Conservation (phyloP, 2,888 invertebrate genomes). For the Dasysyrphus tricinctus region DNA sequence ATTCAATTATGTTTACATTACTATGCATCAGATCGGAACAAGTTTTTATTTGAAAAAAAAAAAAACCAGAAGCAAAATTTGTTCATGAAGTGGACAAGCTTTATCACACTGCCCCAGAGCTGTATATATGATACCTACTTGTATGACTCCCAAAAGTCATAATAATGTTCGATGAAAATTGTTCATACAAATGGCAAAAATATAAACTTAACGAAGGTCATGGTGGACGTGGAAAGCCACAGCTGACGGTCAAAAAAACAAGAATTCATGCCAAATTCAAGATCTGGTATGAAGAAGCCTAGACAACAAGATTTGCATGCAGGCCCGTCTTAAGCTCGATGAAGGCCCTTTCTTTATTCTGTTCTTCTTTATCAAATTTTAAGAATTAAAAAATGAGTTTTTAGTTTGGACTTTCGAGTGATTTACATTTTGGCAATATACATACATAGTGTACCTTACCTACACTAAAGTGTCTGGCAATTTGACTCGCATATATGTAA, state of each 20-base stretch:
- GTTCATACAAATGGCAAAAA: background rate
- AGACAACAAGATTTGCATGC: background rate
- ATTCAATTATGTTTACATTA: background rate
- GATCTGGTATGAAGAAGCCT: background rate
- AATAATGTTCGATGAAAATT: background rate
- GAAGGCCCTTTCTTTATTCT: background rate
- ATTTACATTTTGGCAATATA: too few relatives aligned
- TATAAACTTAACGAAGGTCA: background rate
- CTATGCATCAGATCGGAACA: background rate
- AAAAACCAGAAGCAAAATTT: background rate
- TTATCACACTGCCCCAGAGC: background rate
- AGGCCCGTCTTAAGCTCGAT: background rate
- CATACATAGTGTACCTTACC: too few relatives aligned
- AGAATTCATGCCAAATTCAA: slow-evolving; percentile 13
- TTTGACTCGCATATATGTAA: too few relatives aligned
- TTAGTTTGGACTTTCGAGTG: too few relatives aligned
- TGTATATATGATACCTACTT: background rate
- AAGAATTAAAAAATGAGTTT: too few relatives aligned
- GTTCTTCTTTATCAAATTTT: too few relatives aligned
- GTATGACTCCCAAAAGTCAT: background rate
- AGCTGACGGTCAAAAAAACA: slow-evolving; percentile 9
- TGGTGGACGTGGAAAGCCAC: slow-evolving; percentile 2
- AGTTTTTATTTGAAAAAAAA: background rate
- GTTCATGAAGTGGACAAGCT: background rate
- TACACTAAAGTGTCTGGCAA: too few relatives aligned